Percentiles rank a stretch among this genome's conserved stretches.
Conservation (phyloP, 2,888 invertebrate genomes). For the Zygogramma bicolorata region DNA sequence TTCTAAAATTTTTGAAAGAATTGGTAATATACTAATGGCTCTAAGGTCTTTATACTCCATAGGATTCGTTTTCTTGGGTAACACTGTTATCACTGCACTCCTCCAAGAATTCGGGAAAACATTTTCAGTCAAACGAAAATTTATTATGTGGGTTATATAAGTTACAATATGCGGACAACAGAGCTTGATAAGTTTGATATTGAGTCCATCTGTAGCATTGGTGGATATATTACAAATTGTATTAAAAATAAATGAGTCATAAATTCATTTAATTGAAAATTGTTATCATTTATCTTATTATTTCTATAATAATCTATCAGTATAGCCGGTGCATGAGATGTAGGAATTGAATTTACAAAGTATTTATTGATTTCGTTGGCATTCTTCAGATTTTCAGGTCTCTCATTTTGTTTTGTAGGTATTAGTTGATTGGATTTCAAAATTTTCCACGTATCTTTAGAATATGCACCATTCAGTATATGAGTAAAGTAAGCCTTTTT, state of each 20-base stretch:
- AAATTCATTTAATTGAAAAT: background rate
- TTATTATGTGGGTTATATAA: no score
- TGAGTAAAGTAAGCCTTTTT: background rate
- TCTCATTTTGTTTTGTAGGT: no score
- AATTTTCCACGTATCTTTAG: background rate
- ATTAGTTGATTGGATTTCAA: background rate
- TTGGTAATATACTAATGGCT: background rate
- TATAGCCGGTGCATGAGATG: background rate
- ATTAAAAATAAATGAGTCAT: background rate
- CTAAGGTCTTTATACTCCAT: background rate
- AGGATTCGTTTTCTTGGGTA: background rate
- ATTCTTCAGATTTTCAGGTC: slow-evolving; percentile 1
- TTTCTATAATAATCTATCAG: no score
- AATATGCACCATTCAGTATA: background rate
- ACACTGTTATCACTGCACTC: slow-evolving; percentile 2
- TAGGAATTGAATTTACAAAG: no score
- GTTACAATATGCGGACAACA: no score
- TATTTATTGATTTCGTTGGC: background rate
- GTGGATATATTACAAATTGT: background rate
- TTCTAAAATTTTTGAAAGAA: background rate
- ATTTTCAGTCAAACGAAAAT: no score
- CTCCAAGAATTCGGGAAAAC: no score
- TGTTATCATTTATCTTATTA: no score
- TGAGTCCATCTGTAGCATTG: slow-evolving; percentile 3
- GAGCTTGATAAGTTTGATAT: no score